Conservation (phyloP, 2,797 vertebrate species). For the Coccyzus lansbergi region DNA sequence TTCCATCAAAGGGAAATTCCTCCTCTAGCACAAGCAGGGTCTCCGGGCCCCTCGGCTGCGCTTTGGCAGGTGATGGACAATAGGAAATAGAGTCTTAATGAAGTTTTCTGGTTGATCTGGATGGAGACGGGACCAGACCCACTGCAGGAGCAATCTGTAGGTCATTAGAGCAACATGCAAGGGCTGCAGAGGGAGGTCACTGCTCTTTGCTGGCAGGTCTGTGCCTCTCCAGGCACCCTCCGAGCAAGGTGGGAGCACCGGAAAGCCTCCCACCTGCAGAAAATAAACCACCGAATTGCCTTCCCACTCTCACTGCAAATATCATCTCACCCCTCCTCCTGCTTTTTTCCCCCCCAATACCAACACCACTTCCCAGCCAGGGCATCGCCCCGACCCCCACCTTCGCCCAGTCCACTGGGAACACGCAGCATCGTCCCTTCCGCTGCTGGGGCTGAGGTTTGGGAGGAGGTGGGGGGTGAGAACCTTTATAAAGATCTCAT, state of each 20-base stretch:
- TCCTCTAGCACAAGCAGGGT: background rate
- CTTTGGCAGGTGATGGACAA: accelerated
- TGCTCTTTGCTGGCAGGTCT: background rate
- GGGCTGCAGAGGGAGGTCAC: accelerated
- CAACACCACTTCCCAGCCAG: accelerated
- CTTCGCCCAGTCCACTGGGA: background rate
- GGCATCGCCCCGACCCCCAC: background rate
- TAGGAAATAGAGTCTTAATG: accelerated
- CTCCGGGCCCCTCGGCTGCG: background rate
- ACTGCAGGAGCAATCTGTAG: accelerated
- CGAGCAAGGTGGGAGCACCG: background rate
- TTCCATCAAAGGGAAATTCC: background rate
- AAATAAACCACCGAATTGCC: background rate
- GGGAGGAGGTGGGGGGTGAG: background rate
- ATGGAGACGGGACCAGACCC: background rate
- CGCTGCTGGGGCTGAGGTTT: background rate
- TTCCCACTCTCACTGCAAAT: background rate
- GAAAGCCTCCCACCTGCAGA: background rate
- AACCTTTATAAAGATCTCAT: constrained; percentile 43
- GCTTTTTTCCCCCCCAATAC: background rate
- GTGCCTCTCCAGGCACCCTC: background rate
- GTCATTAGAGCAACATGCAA: accelerated
- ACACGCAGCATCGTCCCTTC: background rate
- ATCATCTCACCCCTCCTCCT: accelerated
- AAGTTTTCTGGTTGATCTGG: background rate